Conservation (phyloP, 2,888 invertebrate genomes). For the Mactromeris polynyma region DNA sequence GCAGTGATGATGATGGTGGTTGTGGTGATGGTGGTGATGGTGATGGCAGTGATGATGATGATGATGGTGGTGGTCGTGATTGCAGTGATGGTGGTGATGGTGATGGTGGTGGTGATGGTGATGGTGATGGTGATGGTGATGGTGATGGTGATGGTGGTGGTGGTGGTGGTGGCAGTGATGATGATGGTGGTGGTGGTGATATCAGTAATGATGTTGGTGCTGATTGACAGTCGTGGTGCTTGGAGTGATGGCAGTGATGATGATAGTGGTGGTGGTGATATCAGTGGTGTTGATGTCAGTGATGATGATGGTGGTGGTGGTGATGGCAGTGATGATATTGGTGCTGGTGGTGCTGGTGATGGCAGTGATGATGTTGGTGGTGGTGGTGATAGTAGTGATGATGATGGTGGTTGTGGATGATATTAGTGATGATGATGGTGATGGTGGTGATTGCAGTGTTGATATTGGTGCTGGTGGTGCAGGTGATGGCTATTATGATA, state of each 20-base stretch:
- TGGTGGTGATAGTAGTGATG: not conserved
- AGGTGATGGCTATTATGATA: too few relatives aligned
- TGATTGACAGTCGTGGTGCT: too few relatives aligned
- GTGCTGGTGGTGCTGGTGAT: not conserved
- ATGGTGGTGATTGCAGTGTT: too few relatives aligned
- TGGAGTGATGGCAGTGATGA: not conserved
- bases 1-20: not conserved
- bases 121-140: not conserved
- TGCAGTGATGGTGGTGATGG: not conserved
- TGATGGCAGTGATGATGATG: not conserved
- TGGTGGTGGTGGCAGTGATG: not conserved
- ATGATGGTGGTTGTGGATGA: not conserved
- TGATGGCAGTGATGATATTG: not conserved
- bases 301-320: not conserved
- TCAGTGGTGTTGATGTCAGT: too few relatives aligned
- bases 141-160: not conserved
- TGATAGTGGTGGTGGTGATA: not conserved
- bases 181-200: not conserved
- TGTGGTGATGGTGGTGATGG: not conserved
- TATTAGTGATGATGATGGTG: too few relatives aligned
- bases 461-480: too few relatives aligned
- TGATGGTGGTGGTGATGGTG: not conserved
- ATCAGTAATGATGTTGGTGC: not conserved
- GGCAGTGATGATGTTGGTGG: not conserved
- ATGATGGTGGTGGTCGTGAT: not conserved